Evolutionary conservation across 2,888 invertebrate species (phyloP), one percentile per base, ranked within the genome.

Genomic region (Cheilosia variabilis): DNA sequence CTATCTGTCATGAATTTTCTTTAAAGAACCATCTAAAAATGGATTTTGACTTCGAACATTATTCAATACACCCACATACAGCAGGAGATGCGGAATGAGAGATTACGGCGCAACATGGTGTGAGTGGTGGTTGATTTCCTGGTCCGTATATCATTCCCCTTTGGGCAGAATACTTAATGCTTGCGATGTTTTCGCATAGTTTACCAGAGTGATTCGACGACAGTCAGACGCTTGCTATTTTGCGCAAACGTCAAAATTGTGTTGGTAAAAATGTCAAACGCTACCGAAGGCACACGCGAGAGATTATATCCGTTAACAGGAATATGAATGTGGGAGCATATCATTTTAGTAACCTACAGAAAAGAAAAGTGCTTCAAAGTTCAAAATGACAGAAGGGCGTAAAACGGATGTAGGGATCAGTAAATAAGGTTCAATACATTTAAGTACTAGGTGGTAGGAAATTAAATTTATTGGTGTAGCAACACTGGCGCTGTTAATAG

Each of bases 241-340:
- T 77, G 71, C 82, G 77, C 77, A 82, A 82, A 77, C 71, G 71
- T 77, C 77, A 77, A 50, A 69, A 58, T 45, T 52, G 27, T 76
- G 19, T 69, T 77, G 45, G 68, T 43, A 57, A 66, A 81, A 60
- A 63, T 81, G 81, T 76, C 68, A 81, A 81, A 81, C 76, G 10
- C 58, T 63, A 47, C 22, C 22, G 53, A 47, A 45, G 60, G 34
- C 34, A 68, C 47, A n/a, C 24, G 58, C 17, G 31, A 37, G 24
- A 75, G 60, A 69, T 80, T 75, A 63, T 69, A 69, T 81, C 68
- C 80, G 80, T 53, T 75, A 55, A 68, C 66, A 68, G 45, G 79
- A 22, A 79, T 52, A 37, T 50, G 7, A 17, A 19, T 50, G 62
- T 69, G 62, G 75, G 68, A 50, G 47, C 55, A 68, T 52, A 73